Conservation (phyloP, 2,888 invertebrate species). For the Lithophane semibrunnea region DNA sequence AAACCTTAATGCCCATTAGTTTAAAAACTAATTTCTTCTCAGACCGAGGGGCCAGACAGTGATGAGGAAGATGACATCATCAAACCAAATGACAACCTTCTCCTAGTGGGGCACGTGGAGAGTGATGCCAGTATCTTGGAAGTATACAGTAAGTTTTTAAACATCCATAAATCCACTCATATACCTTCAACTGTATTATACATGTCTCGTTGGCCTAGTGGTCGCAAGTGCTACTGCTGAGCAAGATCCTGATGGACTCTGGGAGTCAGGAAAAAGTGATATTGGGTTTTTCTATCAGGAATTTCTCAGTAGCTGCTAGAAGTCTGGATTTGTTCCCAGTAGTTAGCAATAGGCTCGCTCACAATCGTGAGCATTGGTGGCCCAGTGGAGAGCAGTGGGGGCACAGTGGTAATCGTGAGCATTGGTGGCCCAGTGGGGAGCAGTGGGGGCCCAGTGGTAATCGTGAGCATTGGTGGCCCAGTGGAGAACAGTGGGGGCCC, state of each 20-base stretch:
- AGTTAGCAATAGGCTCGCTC: background rate
- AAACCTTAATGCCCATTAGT: too few species aligned
- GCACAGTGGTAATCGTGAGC: too few species aligned
- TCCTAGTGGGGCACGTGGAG: constrained; percentile 96
- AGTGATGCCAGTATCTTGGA: constrained; percentile 96
- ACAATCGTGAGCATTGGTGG: too few species aligned
- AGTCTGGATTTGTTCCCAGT: background rate
- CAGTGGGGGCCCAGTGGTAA: too few species aligned
- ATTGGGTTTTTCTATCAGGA: background rate
- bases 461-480: too few species aligned
- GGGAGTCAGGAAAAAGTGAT: background rate
- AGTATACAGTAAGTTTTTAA: constrained; percentile 92
- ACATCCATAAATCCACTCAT: background rate
- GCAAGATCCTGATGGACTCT: background rate
- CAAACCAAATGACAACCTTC: constrained; percentile 96
- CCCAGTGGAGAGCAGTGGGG: too few species aligned
- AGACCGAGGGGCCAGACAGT: constrained; percentile 91
- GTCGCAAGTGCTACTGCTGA: background rate
- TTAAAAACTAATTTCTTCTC: constrained; percentile 34
- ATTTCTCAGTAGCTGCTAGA: background rate
- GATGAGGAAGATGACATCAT: constrained; percentile 98
- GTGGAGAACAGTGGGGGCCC: too few species aligned
- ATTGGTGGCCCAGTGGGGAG: too few species aligned
- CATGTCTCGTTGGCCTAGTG: background rate
- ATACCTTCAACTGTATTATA: background rate